Percentiles rank a stretch among this genome's conserved stretches.
These are phyloP conservation scores for Glaucopsyche alexis DNA, from an alignment of 2,888 invertebrate genomes.

Conservation along the genomic window DNA sequence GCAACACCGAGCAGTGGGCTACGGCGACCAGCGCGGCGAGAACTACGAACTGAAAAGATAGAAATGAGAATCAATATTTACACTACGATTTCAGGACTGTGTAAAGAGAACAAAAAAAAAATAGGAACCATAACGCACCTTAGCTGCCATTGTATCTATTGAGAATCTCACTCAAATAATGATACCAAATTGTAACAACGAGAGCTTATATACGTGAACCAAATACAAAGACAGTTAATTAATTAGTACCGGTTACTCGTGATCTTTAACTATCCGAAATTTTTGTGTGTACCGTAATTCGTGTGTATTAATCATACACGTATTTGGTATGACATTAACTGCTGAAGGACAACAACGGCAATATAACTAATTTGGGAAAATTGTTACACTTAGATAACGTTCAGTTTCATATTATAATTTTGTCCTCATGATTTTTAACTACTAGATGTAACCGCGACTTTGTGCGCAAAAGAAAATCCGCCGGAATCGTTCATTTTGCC, in stretches of 20 bases:
- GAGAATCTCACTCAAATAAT: conserved; percentile 58
- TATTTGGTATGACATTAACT: conserved; percentile 6
- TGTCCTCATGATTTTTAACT: not conserved
- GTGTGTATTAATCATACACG: conserved; percentile 21
- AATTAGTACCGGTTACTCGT: conserved; percentile 21
- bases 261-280: conserved; percentile 1
- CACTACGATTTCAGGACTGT: not conserved
- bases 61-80: conserved; percentile 23
- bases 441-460: not conserved
- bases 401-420: not conserved
- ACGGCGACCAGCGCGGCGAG: conserved; percentile 67
- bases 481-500: too few relatives aligned
- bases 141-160: conserved; percentile 66
- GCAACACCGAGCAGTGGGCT: conserved; percentile 70
- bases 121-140: conserved; percentile 50
- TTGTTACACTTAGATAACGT: not conserved
- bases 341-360: not conserved
- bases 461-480: too few relatives aligned
- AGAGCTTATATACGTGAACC: conserved; percentile 52
- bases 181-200: conserved; percentile 45
- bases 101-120: conserved; percentile 36
- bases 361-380: not conserved
- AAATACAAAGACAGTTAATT: conserved; percentile 28
- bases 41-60: conserved; percentile 62
- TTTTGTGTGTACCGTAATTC: conserved; percentile 5